A percentile compares a stretch with the other conserved stretches of the same genome.
Conservation (phyloP, 1,140 invertebrate genomes). For the Caenorhabditis brenneri region DNA sequence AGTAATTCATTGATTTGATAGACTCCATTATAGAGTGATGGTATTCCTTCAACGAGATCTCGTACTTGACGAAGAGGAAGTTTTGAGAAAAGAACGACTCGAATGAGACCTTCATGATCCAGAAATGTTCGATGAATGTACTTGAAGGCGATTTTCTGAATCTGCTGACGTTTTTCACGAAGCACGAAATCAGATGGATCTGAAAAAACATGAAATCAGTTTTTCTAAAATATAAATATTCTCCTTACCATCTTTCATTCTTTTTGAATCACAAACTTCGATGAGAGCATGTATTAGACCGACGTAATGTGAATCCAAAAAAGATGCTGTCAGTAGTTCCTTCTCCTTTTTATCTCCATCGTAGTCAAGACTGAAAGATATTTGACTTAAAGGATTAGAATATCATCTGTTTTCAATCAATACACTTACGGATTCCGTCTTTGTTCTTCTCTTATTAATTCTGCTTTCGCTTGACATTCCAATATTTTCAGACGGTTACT, state of each 20-base stretch:
- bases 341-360: conserved; percentile 8
- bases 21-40: neutral
- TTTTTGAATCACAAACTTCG: conserved; percentile 28
- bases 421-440: no score
- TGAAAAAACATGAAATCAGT: neutral
- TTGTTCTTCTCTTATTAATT: no score
- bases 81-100: neutral
- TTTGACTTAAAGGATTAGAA: no score
- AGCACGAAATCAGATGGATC: neutral
- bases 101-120: conserved; percentile 18
- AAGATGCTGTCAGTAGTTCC: neutral
- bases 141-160: neutral
- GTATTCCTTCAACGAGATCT: neutral
- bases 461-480: neutral
- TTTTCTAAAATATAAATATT: neutral
- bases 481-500: neutral
- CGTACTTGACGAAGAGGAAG: neutral
- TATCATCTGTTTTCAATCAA: no score
- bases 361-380: neutral
- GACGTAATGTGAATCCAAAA: neutral
- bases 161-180: neutral
- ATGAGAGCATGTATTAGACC: neutral
- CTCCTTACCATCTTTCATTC: conserved; percentile 30
- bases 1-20: neutral
- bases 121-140: conserved; percentile 17